phyloP scores from a whole-genome alignment of 2,113 vertebrate species.

The Peromyscus polionotus region DNA sequence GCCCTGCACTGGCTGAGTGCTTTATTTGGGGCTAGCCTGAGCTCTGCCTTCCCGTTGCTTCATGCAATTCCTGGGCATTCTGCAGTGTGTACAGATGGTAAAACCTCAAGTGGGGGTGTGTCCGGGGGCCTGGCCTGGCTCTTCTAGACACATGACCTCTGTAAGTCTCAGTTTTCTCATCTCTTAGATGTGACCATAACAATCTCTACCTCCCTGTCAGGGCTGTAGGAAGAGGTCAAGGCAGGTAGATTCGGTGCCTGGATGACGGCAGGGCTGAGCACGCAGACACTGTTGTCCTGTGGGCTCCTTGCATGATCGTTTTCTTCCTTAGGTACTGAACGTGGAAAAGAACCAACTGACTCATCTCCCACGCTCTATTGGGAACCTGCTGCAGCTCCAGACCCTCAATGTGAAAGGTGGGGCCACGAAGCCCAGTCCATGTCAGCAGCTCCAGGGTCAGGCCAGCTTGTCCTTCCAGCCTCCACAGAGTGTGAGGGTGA shows the following conservation, averaged over 20 bases:
- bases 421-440: background rate
- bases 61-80: background rate
- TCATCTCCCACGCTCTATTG: slow-evolving; percentile 91
- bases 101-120: background rate
- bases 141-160: background rate
- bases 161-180: background rate
- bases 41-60: background rate
- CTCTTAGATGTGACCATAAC: background rate
- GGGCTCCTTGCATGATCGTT: background rate
- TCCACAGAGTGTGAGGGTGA: background rate
- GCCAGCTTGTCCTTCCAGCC: background rate
- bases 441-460: background rate
- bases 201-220: fast-evolving
- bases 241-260: fast-evolving
- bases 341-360: slow-evolving; percentile 94
- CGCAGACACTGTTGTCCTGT: fast-evolving
- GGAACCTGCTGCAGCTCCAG: slow-evolving; percentile 93
- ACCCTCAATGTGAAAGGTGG: slow-evolving; percentile 95
- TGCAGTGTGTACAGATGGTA: background rate
- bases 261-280: background rate
- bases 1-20: fast-evolving
- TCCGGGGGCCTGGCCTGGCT: background rate
- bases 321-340: slow-evolving; percentile 93
- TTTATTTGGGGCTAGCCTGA: background rate
- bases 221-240: background rate